Evolutionary conservation across 35 echinoderm and acorn worm species (phyloP).

Genomic region (Strongylocentrotus purpuratus): DNA sequence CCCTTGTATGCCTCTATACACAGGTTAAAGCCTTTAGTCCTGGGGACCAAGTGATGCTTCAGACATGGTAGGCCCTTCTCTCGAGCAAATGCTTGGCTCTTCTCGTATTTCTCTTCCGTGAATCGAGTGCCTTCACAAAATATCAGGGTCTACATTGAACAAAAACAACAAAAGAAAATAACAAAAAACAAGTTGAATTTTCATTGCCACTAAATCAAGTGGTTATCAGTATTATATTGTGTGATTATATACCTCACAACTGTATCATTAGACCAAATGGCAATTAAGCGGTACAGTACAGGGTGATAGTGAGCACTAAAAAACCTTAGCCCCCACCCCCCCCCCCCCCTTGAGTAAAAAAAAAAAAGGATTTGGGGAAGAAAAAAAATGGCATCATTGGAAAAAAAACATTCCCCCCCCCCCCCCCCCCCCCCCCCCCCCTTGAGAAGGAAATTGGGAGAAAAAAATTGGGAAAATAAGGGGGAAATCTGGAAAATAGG

Average conservation of each 20-base stretch:
- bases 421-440: too few relatives aligned
- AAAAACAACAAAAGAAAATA: not conserved
- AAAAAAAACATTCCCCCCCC: too few relatives aligned
- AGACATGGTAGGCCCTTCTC: constrained; percentile 73
- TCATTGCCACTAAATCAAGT: not conserved
- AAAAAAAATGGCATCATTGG: not conserved
- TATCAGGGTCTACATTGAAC: constrained; percentile 65
- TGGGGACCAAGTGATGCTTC: constrained; percentile 80
- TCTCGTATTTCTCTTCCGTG: constrained; percentile 83
- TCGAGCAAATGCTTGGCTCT: constrained; percentile 72
- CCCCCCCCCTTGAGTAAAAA: not conserved
- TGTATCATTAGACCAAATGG: not conserved
- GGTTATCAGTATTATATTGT: not conserved
- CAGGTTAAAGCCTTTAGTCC: constrained; percentile 83
- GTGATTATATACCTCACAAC: not conserved
- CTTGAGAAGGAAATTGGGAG: too few relatives aligned
- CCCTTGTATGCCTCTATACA: constrained; percentile 82
- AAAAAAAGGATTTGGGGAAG: not conserved
- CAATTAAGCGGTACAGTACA: too few relatives aligned
- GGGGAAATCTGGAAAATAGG: too few relatives aligned
- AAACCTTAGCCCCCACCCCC: too few relatives aligned
- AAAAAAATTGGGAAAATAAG: too few relatives aligned
- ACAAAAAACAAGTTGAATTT: not conserved
- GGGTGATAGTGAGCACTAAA: too few relatives aligned
- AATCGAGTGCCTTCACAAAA: constrained; percentile 91